These are phyloP conservation scores for Ctenosaura bakeri DNA, from an alignment of 2,797 vertebrate genomes.

Conservation along the genomic window DNA sequence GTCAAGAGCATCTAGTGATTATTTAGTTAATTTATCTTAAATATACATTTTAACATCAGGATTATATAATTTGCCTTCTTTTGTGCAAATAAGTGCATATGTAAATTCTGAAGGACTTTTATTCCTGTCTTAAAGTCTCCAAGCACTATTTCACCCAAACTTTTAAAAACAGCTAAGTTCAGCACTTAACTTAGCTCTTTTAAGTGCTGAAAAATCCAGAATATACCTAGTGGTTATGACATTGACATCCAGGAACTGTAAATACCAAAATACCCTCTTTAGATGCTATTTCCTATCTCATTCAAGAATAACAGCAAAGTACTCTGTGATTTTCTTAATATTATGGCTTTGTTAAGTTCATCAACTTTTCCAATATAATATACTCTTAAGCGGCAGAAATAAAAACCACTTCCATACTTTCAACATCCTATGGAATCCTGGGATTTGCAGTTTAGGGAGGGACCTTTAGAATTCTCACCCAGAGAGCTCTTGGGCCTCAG, in stretches of 20 bases:
- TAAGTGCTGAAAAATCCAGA: neutral
- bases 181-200: too few species aligned
- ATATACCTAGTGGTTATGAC: neutral
- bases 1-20: slow-evolving; percentile 32
- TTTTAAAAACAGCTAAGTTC: slow-evolving; percentile 18
- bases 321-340: neutral
- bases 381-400: neutral
- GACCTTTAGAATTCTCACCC: too few species aligned
- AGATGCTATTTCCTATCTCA: neutral
- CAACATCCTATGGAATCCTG: too few species aligned
- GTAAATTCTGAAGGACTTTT: slow-evolving; percentile 20
- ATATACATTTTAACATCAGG: slow-evolving; percentile 46
- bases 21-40: slow-evolving; percentile 29
- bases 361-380: neutral
- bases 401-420: neutral
- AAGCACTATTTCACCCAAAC: neutral
- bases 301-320: neutral
- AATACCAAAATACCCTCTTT: neutral
- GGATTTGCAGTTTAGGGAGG: too few species aligned
- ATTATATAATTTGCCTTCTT: slow-evolving; percentile 34
- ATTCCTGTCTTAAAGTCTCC: slow-evolving; percentile 9
- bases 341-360: neutral
- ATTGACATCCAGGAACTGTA: neutral
- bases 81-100: slow-evolving; percentile 44
- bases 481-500: too few species aligned